Conservation (phyloP, 2,797 vertebrate genomes). For the Darevskia nairensis region DNA sequence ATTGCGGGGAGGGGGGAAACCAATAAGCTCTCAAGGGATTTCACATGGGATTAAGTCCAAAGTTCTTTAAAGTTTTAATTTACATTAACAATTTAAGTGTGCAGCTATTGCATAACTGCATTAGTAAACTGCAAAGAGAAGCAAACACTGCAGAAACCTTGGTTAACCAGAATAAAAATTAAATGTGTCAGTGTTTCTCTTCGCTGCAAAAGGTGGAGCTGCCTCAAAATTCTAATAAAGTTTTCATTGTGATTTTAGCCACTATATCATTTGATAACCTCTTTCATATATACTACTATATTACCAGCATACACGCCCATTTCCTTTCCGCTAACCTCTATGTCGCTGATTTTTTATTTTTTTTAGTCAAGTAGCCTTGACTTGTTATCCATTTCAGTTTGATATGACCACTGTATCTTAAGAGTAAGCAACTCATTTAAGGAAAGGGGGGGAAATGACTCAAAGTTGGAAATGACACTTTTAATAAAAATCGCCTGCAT, state of each 20-base stretch:
- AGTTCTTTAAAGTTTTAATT: neutral
- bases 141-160: neutral
- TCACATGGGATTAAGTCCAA: neutral
- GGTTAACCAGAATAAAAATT: neutral
- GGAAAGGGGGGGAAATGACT: neutral
- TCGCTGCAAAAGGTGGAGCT: neutral
- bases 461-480: neutral
- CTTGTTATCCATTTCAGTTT: neutral
- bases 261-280: neutral
- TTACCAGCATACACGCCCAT: neutral
- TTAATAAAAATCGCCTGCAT: constrained; percentile 21
- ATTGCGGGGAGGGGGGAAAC: neutral
- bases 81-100: neutral
- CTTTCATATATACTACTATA: neutral
- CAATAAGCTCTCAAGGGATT: neutral
- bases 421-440: neutral
- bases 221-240: neutral
- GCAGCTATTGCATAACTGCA: neutral
- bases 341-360: no score
- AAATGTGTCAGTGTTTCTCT: neutral
- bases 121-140: neutral
- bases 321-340: neutral
- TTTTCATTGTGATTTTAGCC: neutral
- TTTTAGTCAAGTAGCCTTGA: neutral
- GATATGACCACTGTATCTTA: neutral